Base-by-base conservation (phyloP, 2,113 vertebrate species). In the Aptenodytes patagonicus region DNA sequence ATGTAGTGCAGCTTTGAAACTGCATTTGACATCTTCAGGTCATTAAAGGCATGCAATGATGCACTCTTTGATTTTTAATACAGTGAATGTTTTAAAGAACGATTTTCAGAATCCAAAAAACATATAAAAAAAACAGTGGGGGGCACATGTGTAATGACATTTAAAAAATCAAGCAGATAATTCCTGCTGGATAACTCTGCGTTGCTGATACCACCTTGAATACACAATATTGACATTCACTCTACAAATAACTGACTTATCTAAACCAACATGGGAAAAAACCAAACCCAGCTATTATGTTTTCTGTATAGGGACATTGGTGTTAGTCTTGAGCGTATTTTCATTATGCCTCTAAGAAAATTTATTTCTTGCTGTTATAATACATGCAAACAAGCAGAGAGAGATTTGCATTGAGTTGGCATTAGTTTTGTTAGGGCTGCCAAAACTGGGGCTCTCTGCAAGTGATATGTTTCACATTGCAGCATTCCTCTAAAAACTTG, bases 391-490 rank as follows among this genome's bases (percentile, higher is more conserved):
- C 87, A 94, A 89, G 90, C 73, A 89, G 84, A 78, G 83, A 91
- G 89, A 87, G 87, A 89, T 96, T 97, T 96, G 90, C 94, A 70
- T 86, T 85, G 71, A 88, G 78, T 52, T 97, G 95, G 96, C 96
- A 96, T 90, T 58, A 40, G 68, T 94, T 97, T 91, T 77, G 84
- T 58, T 47, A 95, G 42, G 38, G 83, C 88, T 97, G 94, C 97
- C 96, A 97, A 97, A 95, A 93, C 84, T 71, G 58, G 60, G 66
- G 82, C 89, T 91, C 89, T 93, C 70, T 87, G 94, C 87, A 91
- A 97, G 85, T 80, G 87, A 95, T 95, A 78, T 42, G 92, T 95
- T 97, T 95, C 94, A 96, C 75, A 88, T 95, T 94, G 91, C 91
- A 94, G 72, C 89, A 88, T 95, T 96, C 87, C 94, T 91, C 82